phyloP scores from a whole-genome alignment of 2,113 vertebrate genomes.

The Physeter macrocephalus region DNA sequence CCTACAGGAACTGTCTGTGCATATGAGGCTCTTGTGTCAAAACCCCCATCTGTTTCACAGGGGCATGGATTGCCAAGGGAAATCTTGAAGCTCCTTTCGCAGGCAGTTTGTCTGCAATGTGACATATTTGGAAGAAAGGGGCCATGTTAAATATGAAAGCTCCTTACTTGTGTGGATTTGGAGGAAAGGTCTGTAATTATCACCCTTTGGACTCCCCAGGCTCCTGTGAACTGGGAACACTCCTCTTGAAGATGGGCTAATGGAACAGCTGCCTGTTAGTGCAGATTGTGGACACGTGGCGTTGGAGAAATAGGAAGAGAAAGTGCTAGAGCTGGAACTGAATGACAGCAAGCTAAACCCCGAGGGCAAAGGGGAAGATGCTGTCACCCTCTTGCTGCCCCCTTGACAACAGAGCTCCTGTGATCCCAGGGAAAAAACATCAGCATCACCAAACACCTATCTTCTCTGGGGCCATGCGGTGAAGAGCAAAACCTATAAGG shows the following conservation, averaged over 20 bases:
- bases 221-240: not conserved
- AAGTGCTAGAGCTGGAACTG: not conserved
- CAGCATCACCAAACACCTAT: not conserved
- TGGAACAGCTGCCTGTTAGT: not conserved
- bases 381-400: not conserved
- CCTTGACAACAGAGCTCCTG: not conserved
- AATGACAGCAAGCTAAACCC: not conserved
- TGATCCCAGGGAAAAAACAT: not conserved
- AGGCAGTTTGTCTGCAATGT: not conserved
- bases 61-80: not conserved
- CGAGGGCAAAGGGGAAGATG: not conserved
- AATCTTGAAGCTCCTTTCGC: not conserved
- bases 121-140: not conserved
- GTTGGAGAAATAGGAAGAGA: not conserved
- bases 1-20: not conserved
- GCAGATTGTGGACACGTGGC: not conserved
- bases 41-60: not conserved
- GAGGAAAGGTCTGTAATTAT: slow-evolving; percentile 33
- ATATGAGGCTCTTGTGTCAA: not conserved
- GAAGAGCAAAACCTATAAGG: not conserved
- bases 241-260: not conserved
- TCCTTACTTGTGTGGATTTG: not conserved
- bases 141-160: not conserved
- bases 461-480: not conserved
- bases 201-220: not conserved